phyloP scores from a whole-genome alignment of 1,140 invertebrate species.

The Agrilus planipennis region DNA sequence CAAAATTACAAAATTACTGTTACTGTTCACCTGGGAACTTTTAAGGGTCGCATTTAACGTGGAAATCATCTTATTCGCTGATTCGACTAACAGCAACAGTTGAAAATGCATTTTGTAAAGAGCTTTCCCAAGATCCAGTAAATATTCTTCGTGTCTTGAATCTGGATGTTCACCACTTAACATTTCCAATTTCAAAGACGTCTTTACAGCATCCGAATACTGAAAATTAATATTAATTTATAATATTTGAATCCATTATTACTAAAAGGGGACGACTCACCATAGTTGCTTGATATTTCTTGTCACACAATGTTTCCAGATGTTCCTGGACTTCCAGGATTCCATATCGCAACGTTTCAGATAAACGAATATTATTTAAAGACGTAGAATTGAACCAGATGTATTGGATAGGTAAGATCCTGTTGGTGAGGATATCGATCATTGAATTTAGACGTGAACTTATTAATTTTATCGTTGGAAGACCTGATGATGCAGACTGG shows the following conservation, averaged over 20 bases:
- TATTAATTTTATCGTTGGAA: slow-evolving; percentile 29
- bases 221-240: too few relatives aligned
- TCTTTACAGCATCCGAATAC: slow-evolving; percentile 47
- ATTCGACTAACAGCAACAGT: slow-evolving; percentile 78
- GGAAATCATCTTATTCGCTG: slow-evolving; percentile 78
- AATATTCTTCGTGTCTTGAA: slow-evolving; percentile 45
- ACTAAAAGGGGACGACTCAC: slow-evolving; percentile 40
- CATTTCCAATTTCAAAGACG: slow-evolving; percentile 59
- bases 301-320: slow-evolving; percentile 86
- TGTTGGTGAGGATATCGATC: slow-evolving; percentile 27
- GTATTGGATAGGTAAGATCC: slow-evolving; percentile 32
- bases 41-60: slow-evolving; percentile 44
- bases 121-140: slow-evolving; percentile 64
- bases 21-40: slow-evolving; percentile 35
- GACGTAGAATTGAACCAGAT: slow-evolving; percentile 59
- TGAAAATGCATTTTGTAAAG: slow-evolving; percentile 93
- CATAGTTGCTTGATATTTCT: slow-evolving; percentile 80
- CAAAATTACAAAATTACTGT: neutral
- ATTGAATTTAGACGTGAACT: slow-evolving; percentile 24
- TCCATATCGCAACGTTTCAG: slow-evolving; percentile 73
- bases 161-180: slow-evolving; percentile 51
- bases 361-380: slow-evolving; percentile 49
- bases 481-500: slow-evolving; percentile 37
- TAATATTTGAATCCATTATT: too few relatives aligned
- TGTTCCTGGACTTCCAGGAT: slow-evolving; percentile 93